phyloP scores from a whole-genome alignment of 2,797 vertebrate species.

The Urosaurus nigricauda region DNA sequence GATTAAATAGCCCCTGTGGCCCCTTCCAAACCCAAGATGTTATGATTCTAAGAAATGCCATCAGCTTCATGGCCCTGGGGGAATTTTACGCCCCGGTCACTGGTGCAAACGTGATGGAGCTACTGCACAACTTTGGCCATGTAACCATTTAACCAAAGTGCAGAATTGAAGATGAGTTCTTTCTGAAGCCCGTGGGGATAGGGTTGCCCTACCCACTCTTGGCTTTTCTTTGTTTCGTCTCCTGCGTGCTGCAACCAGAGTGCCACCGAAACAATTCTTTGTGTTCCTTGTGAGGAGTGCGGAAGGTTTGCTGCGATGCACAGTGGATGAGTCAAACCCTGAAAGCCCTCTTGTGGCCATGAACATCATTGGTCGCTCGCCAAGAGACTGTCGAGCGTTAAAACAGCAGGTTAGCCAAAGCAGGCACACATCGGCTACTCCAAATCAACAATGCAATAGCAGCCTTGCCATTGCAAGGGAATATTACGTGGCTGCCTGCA shows the following conservation, averaged over 20 bases:
- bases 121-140: neutral
- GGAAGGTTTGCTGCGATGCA: neutral
- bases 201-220: no score
- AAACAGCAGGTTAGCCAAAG: constrained; percentile 24
- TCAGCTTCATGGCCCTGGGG: neutral
- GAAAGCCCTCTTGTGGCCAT: constrained; percentile 34
- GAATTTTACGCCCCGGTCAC: neutral
- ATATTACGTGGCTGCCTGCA: neutral
- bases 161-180: neutral
- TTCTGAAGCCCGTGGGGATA: no score
- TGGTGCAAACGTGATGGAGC: no score
- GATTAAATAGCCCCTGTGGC: neutral
- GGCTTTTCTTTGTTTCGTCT: neutral
- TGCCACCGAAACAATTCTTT: constrained; percentile 3
- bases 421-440: neutral
- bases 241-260: neutral
- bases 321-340: neutral
- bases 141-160: no score
- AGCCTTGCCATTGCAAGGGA: neutral
- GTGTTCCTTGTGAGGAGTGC: neutral
- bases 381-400: neutral
- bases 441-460: constrained; percentile 5
- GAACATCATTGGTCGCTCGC: neutral
- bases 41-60: neutral
- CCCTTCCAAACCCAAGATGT: neutral